phyloP scores from a whole-genome alignment of 2,113 vertebrate genomes.

The Ophthalmolycus amberensis region DNA sequence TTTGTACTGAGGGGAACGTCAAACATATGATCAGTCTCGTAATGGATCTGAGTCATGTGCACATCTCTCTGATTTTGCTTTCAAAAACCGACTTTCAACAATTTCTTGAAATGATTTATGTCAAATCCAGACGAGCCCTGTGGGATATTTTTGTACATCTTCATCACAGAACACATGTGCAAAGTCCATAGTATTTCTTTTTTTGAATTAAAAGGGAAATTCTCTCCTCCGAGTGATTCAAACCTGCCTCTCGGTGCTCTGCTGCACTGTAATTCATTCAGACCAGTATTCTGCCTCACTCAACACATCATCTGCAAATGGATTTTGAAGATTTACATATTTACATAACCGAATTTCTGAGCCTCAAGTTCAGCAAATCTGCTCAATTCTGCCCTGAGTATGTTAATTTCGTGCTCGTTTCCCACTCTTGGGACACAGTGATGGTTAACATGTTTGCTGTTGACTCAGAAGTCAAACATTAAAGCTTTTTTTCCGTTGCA shows the following conservation, averaged over 20 bases:
- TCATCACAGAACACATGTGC: slow-evolving; percentile 31
- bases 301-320: slow-evolving; percentile 74
- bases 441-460: slow-evolving; percentile 65
- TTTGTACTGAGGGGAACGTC: background rate
- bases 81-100: background rate
- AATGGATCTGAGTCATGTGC: too few relatives aligned
- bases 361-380: slow-evolving; percentile 72
- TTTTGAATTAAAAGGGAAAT: slow-evolving; percentile 46
- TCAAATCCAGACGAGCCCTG: slow-evolving; percentile 30
- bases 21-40: background rate
- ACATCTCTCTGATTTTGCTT: slow-evolving; percentile 2
- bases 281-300: slow-evolving; percentile 67
- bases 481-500: slow-evolving; percentile 54
- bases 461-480: slow-evolving; percentile 70
- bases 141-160: slow-evolving; percentile 17
- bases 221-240: slow-evolving; percentile 55
- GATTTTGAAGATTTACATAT: slow-evolving; percentile 80
- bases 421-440: slow-evolving; percentile 56
- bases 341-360: slow-evolving; percentile 79
- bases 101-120: slow-evolving; percentile 7
- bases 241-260: slow-evolving; percentile 56
- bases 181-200: slow-evolving; percentile 49
- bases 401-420: slow-evolving; percentile 69
- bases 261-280: slow-evolving; percentile 70
- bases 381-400: slow-evolving; percentile 68